Conservation (phyloP, 2,797 vertebrate genomes). For the Kryptopterus vitreolus region DNA sequence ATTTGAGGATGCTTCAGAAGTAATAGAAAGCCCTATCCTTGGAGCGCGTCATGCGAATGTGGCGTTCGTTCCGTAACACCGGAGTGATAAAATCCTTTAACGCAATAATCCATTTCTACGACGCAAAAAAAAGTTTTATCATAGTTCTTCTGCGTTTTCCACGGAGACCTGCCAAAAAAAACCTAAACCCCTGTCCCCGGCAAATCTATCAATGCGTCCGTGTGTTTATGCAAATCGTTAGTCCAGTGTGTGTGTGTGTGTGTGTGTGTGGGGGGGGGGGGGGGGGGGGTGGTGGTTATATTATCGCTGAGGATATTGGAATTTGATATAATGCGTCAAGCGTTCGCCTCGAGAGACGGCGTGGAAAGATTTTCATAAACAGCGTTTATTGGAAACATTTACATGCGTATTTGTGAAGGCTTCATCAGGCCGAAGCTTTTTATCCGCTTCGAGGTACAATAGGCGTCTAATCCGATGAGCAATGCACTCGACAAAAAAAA, state of each 20-base stretch:
- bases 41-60: background rate
- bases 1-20: conserved; percentile 3
- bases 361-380: background rate
- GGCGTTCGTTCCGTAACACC: conserved; percentile 5
- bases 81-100: conserved; percentile 25
- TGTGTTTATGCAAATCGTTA: conserved; percentile 37
- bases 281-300: too few species aligned
- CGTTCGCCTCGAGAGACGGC: background rate
- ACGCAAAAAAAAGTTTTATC: background rate
- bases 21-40: conserved; percentile 1
- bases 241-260: too few species aligned
- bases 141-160: background rate
- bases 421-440: conserved; percentile 3
- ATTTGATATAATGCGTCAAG: conserved; percentile 25
- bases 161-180: background rate
- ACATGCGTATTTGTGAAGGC: conserved; percentile 12
- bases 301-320: conserved; percentile 15
- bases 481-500: background rate
- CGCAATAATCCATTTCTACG: conserved; percentile 8
- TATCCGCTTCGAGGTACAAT: background rate
- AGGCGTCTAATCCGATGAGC: conserved; percentile 15
- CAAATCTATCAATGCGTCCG: background rate
- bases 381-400: conserved; percentile 15
- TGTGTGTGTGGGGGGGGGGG: too few species aligned
- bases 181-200: background rate